Evolutionary conservation across 2,888 invertebrate species (phyloP).

Genomic region (Morinoia aosen): DNA sequence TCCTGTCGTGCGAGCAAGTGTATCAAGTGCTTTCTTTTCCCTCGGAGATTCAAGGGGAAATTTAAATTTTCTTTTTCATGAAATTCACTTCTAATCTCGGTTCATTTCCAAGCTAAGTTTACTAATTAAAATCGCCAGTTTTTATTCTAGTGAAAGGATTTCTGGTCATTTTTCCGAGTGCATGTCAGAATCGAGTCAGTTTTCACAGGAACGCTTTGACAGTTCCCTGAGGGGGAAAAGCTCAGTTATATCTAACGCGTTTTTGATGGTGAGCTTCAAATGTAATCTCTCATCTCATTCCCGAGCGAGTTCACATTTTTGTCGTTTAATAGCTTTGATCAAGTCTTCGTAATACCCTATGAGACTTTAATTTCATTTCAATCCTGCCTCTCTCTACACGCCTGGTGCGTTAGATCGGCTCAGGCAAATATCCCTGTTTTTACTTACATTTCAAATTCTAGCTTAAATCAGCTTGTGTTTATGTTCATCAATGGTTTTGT

Average conservation of each 20-base stretch:
- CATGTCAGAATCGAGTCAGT: neutral
- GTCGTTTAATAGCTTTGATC: neutral
- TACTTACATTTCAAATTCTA: neutral
- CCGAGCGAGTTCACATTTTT: neutral
- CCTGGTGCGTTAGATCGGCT: neutral
- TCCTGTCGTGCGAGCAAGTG: neutral
- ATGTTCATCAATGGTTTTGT: neutral
- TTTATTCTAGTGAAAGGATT: neutral
- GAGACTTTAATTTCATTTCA: neutral
- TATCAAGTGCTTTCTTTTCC: neutral
- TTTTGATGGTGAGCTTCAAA: neutral
- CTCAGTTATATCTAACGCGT: neutral
- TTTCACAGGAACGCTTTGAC: neutral
- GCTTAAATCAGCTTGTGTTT: neutral
- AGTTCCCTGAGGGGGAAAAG: neutral
- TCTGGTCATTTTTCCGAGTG: neutral
- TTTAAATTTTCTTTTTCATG: neutral
- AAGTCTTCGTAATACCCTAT: neutral
- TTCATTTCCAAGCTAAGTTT: neutral
- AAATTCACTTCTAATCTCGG: neutral
- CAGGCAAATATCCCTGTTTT: neutral
- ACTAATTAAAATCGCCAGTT: neutral
- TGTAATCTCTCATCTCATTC: neutral
- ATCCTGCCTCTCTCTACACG: neutral
- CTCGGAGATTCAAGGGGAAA: neutral